Conservation (phyloP, 1,140 invertebrate species). For the Papilio helenus region DNA sequence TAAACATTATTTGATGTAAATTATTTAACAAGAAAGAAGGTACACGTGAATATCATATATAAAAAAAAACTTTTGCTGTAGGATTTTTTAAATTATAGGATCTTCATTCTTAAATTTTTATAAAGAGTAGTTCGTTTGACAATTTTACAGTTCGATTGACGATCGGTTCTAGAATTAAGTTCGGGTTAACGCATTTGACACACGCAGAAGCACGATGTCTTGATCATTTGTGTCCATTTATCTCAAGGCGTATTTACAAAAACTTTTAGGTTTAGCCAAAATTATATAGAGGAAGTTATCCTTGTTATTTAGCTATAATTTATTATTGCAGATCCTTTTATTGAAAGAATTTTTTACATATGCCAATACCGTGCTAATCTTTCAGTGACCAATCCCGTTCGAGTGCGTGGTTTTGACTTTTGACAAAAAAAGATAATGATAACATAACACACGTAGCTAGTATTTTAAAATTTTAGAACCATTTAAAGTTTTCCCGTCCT, state of each 20-base stretch:
- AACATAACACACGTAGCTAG: slow-evolving; percentile 64
- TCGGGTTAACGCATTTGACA: neutral
- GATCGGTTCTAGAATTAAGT: slow-evolving; percentile 20
- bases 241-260: neutral
- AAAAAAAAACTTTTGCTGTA: neutral
- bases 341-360: neutral
- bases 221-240: neutral
- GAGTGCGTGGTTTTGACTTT: slow-evolving; percentile 76
- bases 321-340: neutral
- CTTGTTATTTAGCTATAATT: neutral
- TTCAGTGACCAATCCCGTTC: slow-evolving; percentile 60
- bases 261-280: neutral
- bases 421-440: slow-evolving; percentile 69
- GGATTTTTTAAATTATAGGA: neutral
- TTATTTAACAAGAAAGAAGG: neutral
- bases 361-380: neutral
- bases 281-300: neutral
- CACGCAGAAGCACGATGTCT: neutral
- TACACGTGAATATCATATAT: neutral
- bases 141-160: slow-evolving; percentile 47
- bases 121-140: slow-evolving; percentile 49
- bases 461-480: slow-evolving; percentile 43
- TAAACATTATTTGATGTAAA: slow-evolving; percentile 48
- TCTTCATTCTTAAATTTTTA: neutral
- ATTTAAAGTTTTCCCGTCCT: slow-evolving; percentile 36